Percentiles rank a stretch among this genome's conserved stretches.
phyloP scores from a whole-genome alignment of 2,113 vertebrate species.

The Phoenicopterus ruber region DNA sequence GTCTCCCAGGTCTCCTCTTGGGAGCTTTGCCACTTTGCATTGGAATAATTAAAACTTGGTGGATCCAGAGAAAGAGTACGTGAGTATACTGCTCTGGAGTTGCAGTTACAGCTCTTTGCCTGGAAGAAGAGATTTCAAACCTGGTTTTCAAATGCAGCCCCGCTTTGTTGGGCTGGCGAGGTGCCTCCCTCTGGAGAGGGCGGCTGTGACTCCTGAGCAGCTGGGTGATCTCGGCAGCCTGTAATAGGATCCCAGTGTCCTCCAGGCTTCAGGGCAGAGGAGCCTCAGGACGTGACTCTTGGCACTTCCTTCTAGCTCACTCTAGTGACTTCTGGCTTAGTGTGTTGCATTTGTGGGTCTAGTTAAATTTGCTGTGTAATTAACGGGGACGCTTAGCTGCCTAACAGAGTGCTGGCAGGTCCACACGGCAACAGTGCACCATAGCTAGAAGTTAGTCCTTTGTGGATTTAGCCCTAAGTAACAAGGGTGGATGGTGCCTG shows the following conservation, averaged over 20 bases:
- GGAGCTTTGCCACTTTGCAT: neutral
- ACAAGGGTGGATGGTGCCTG: neutral
- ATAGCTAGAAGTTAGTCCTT: neutral
- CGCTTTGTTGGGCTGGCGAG: fast-evolving
- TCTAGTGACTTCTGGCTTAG: neutral
- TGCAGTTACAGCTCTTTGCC: neutral
- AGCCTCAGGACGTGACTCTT: neutral
- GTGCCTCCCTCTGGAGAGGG: neutral
- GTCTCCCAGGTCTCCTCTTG: neutral
- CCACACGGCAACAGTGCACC: neutral
- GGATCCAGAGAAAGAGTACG: neutral
- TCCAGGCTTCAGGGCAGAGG: neutral
- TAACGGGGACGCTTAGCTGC: neutral
- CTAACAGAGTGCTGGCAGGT: neutral
- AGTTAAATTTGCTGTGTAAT: neutral
- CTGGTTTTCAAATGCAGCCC: neutral
- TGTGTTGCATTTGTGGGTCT: neutral
- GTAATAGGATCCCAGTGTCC: fast-evolving
- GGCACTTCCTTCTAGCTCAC: neutral
- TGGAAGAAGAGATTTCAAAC: neutral
- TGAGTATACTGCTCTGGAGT: neutral
- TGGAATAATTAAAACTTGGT: neutral
- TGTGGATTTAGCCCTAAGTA: neutral
- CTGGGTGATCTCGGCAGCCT: neutral
- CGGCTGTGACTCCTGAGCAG: neutral